Base-by-base conservation (phyloP, 2,888 invertebrate species). In the Caenorhabditis sp. region DNA sequence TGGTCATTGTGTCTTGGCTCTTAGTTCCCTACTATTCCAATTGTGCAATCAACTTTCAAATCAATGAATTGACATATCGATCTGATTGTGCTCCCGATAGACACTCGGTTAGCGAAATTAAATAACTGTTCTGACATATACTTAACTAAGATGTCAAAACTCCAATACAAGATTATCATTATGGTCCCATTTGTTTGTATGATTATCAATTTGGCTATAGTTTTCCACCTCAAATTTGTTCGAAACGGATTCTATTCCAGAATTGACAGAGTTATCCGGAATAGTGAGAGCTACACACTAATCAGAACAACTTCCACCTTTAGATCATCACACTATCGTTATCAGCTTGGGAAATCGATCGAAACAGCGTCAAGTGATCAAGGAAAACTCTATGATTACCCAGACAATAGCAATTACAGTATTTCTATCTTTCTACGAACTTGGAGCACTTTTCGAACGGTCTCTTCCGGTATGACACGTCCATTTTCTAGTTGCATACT, bases 401-500 rank as follows among this genome's bases (percentile, higher is more conserved):
- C 50, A 50, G 8, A 50, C 50, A 8, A 50, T 18, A 9, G 18
- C 18, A 1, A 20, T 50, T 20, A 50, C 50, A n/a, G 50, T 18
- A 1, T 50, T 18, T 8, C 18, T 50, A 3, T 18, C 50, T 2
- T 50, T 50, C 18, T 50, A 50, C 50, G 50, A 50, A 20, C 20
- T 50, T 20, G 50, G 50, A 50, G 8, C 50, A 18, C 18, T 50
- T 3, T n/a, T n/a, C n/a, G n/a, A n/a, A n/a, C 18, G 11, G 58
- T 32, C 20, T 58, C 35, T 20, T 72, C 68, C 13, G 81, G 77
- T 24, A 72, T 71, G n/a, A n/a, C n/a, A n/a, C n/a, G n/a, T n/a
- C n/a, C n/a, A n/a, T n/a, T n/a, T n/a, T n/a, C n/a, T n/a, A n/a
- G n/a, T n/a, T n/a, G n/a, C n/a, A n/a, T n/a, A n/a, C n/a, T n/a